Base-by-base conservation (phyloP, 2,797 vertebrate genomes). In the Miichthys miiuy region DNA sequence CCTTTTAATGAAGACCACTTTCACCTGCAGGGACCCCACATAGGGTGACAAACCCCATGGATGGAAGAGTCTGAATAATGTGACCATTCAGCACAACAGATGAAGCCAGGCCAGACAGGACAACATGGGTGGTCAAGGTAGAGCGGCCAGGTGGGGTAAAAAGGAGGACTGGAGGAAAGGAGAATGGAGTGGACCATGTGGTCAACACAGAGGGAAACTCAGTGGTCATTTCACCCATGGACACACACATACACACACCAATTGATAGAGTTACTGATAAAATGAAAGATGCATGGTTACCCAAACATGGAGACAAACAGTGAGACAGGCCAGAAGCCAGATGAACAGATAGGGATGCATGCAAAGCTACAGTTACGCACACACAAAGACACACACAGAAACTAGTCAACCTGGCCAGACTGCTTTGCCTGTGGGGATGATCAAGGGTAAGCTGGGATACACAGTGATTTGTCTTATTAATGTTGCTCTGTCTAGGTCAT, bases 191-290 rank as follows among this genome's bases (percentile, higher is more conserved):
- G 54, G 75, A 85, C 79, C 88, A 87, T 90, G 87, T 89, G 92
- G 85, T 89, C 87, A 81, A 81, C 88, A 52, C 90, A 81, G 91
- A 73, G 48, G 89, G 89, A 91, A 81, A 69, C 84, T 82, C 80
- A 79, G 79, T 88, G 88, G 90, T 87, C 88, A 93, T 92, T 93
- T 93, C 91, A 92, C 83, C 89, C 92, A 90, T 91, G 88, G 88
- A 91, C 85, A 91, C 85, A 89, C 88, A 87, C 66, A 66, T 27
- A 83, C 77, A 82, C 79, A 82, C 64, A 80, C 63, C 66, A 64
- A 84, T 62, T 88, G 84, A 86, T 83, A 68, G 80, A 67, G 61
- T 46, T 68, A 69, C 79, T 79, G 88, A 89, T 89, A 83, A 80
- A 81, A 87, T 80, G 83, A 85, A 85, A 76, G 73, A 87, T 87